These are phyloP conservation scores for Pelodytes ibericus DNA, from an alignment of 2,797 vertebrate species.

Conservation along the genomic window DNA sequence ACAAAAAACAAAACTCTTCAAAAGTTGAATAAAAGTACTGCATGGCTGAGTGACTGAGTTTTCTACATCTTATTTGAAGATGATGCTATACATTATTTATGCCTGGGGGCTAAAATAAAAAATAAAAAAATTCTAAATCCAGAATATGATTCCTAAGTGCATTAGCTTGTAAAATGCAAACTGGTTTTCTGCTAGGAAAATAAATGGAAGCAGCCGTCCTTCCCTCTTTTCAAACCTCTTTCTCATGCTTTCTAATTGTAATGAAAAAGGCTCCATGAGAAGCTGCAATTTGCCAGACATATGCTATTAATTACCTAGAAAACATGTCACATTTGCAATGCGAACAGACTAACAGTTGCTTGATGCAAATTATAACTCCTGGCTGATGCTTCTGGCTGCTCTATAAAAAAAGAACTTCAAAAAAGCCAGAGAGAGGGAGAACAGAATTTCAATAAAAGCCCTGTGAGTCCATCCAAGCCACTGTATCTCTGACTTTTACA, in stretches of 20 bases:
- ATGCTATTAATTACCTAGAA: conserved; percentile 63
- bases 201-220: conserved; percentile 15
- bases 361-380: conserved; percentile 60
- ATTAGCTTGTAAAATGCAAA: conserved; percentile 26
- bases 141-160: neutral
- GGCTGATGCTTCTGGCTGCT: conserved; percentile 51
- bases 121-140: neutral
- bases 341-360: conserved; percentile 60
- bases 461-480: conserved; percentile 18
- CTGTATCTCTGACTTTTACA: conserved; percentile 8
- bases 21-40: neutral
- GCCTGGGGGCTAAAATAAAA: neutral
- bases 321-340: conserved; percentile 50
- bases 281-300: conserved; percentile 61
- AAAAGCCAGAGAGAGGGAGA: conserved; percentile 3
- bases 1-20: too few species aligned
- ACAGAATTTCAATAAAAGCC: conserved; percentile 24
- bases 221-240: neutral
- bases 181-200: conserved; percentile 3
- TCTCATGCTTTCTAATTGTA: conserved; percentile 8
- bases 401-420: conserved; percentile 6
- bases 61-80: conserved; percentile 1
- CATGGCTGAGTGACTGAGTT: neutral
- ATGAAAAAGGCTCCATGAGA: conserved; percentile 41
- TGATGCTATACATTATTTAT: neutral